Base-by-base conservation (phyloP, 2,797 vertebrate genomes). In the Lophius americanus region DNA sequence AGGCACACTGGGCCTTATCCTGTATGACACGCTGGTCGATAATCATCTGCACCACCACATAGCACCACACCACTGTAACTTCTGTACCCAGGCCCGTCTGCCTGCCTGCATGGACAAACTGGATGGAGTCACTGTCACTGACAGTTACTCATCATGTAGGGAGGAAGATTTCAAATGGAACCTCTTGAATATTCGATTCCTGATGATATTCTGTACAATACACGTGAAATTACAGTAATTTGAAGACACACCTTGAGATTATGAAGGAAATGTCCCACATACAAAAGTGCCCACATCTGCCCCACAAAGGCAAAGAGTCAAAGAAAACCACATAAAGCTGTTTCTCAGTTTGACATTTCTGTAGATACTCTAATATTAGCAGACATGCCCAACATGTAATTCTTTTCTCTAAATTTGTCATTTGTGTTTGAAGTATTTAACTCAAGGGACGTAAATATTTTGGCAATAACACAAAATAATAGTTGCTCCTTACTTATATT, bases 11-110 rank as follows among this genome's bases (percentile, higher is more conserved):
- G 85, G 90, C 88, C 88, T 88, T 79, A 91, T 90, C 91, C 90
- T 90, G 90, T 85, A 91, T 92, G 91, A 94, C 92, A 95, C 87
- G 0, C 44, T 52, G 89, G 90, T 95, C 94, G 68, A 95, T 95
- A 89, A 89, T 91, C 85, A 88, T 87, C 79, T 88, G 88, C 85
- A 82, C 83, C 85, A 85, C 77, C 79, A 73, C 68, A 66, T 75
- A 85, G 89, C 89, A 89, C 86, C 87, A 90, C 89, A 91, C 78
- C 84, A 79, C 86, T 87, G 84, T 68, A 86, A 86, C 80, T 75
- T 65, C 81, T 79, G 85, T 87, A 90, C 87, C 84, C 86, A 79
- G 81, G 57, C 76, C 86, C 70, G 83, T 76, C 81, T 48, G 51
- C 60, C 75, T 32, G 42, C 48, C 39, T 75, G 66, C 85, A 84